phyloP scores from a whole-genome alignment of 2,888 invertebrate genomes.

The Marasmarcha lunaedactyla region DNA sequence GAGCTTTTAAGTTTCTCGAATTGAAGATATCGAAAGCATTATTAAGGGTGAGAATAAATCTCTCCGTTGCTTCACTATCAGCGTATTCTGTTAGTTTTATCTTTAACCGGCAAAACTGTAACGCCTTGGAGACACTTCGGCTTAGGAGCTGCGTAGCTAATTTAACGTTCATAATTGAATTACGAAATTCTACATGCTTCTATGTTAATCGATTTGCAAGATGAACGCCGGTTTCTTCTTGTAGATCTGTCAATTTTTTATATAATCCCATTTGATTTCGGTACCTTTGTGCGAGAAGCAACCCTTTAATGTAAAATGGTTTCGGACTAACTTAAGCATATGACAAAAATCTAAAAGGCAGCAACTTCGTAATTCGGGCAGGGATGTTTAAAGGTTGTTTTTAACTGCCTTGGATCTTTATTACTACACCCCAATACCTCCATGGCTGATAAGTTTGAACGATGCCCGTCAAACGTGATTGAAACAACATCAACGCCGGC shows the following conservation, averaged over 20 bases:
- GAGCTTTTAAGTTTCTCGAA: slow-evolving; percentile 6
- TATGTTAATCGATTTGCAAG: not conserved
- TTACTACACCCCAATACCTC: slow-evolving; percentile 16
- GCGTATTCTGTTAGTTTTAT: slow-evolving; percentile 7
- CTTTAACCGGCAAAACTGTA: not conserved
- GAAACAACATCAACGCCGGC: slow-evolving; percentile 16
- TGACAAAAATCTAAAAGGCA: slow-evolving; percentile 16
- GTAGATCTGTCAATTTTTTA: slow-evolving; percentile 5
- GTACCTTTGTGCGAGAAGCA: not conserved
- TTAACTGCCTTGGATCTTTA: slow-evolving; percentile 10
- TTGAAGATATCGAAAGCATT: slow-evolving; percentile 16
- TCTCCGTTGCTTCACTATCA: slow-evolving; percentile 10
- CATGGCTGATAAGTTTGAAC: slow-evolving; percentile 13
- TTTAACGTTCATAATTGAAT: not conserved
- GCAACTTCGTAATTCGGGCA: slow-evolving; percentile 10
- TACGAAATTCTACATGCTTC: not conserved
- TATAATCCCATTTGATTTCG: not conserved
- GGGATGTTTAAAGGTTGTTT: slow-evolving; percentile 17
- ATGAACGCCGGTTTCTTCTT: not conserved
- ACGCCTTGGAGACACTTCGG: not conserved
- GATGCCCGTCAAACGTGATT: slow-evolving; percentile 18
- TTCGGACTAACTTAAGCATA: slow-evolving; percentile 15
- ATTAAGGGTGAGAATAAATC: not conserved
- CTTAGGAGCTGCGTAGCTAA: not conserved
- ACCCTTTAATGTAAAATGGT: slow-evolving; percentile 6